These are phyloP conservation scores for Hapalemur alaotrensis DNA, from an alignment of 2,797 vertebrate species.

Conservation along the genomic window DNA sequence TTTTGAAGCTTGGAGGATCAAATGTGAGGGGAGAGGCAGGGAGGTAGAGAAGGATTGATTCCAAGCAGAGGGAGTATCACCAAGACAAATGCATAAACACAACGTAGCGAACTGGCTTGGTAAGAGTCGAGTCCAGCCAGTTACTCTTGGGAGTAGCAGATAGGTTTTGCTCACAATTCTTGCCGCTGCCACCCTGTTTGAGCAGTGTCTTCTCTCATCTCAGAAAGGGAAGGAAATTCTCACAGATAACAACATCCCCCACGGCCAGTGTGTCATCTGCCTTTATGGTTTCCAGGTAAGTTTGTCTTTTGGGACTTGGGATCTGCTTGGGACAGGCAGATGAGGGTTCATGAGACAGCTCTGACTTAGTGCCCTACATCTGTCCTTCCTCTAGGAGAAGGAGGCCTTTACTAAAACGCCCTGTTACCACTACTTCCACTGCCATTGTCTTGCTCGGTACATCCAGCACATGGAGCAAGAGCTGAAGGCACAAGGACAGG, in stretches of 20 bases:
- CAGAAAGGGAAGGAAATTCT: conserved; percentile 90
- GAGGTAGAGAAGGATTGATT: not conserved
- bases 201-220: conserved; percentile 59
- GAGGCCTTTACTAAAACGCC: conserved; percentile 94
- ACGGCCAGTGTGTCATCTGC: conserved; percentile 97
- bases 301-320: not conserved
- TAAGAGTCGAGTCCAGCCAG: not conserved
- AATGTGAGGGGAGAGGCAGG: not conserved
- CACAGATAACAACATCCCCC: conserved; percentile 97
- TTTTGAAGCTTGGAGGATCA: conserved; percentile 9
- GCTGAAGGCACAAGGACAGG: conserved; percentile 88
- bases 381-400: conserved; percentile 83
- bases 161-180: not conserved
- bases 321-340: not conserved
- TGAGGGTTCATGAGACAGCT: not conserved
- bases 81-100: not conserved
- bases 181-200: not conserved
- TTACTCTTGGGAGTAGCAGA: not conserved
- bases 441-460: conserved; percentile 95
- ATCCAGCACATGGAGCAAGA: conserved; percentile 92
- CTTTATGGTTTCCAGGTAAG: conserved; percentile 93
- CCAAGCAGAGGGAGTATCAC: not conserved
- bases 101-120: not conserved
- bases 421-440: conserved; percentile 98
- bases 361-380: not conserved